A percentile compares a stretch with the other conserved stretches of the same genome.
Conservation (phyloP, 2,888 invertebrate genomes). For the Carpatolechia fugitivella region DNA sequence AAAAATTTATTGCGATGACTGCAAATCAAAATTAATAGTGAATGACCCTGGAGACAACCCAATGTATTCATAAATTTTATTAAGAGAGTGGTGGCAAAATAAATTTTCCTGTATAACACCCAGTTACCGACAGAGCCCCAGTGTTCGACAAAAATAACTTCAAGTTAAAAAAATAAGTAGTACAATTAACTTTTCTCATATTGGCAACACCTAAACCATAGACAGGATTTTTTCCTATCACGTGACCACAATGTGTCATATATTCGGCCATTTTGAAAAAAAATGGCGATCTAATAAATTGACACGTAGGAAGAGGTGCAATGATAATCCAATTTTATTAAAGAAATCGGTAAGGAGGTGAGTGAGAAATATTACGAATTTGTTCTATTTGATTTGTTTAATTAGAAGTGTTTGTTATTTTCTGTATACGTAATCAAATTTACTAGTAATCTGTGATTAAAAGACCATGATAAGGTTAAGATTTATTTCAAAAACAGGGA, state of each 20-base stretch:
- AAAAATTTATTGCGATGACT: neutral
- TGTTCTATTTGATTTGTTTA: slow-evolving; percentile 11
- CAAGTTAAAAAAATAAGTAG: slow-evolving; percentile 3
- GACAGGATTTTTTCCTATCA: slow-evolving; percentile 7
- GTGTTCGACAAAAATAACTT: slow-evolving; percentile 1
- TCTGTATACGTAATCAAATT: slow-evolving; percentile 10
- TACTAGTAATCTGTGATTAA: neutral
- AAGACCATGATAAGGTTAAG: too few relatives aligned
- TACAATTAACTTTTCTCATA: too few relatives aligned
- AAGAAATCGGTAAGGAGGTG: slow-evolving; percentile 16
- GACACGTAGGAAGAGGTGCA: slow-evolving; percentile 1
- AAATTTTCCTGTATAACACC: slow-evolving; percentile 1
- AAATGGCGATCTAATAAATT: slow-evolving; percentile 11
- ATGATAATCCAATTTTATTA: slow-evolving; percentile 17
- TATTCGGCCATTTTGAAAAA: neutral
- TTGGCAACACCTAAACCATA: neutral
- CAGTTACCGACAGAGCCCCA: slow-evolving; percentile 4
- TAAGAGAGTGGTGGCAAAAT: neutral
- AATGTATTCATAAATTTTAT: neutral
- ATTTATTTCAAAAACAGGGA: slow-evolving; percentile 10
- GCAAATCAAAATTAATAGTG: neutral
- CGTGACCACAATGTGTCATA: neutral
- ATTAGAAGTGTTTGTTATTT: slow-evolving; percentile 13
- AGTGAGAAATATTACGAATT: slow-evolving; percentile 13
- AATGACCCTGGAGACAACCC: neutral